Conservation (phyloP, 2,113 vertebrate species). For the Ailurus styani region DNA sequence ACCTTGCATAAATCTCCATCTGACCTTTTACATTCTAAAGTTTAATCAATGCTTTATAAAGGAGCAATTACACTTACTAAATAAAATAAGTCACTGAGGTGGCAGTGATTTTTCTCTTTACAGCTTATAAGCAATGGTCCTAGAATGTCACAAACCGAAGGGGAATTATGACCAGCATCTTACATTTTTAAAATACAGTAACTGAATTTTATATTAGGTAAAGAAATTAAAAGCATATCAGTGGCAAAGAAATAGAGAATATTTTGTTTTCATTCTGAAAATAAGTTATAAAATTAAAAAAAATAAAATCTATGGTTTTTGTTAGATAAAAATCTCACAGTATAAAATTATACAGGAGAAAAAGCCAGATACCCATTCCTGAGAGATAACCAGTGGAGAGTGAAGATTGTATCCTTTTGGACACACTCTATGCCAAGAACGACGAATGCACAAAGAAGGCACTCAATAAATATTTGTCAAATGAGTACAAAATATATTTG, state of each 20-base stretch:
- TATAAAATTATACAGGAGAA: neutral
- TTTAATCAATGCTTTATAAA: conserved; percentile 28
- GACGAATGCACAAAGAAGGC: neutral
- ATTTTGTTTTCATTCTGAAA: neutral
- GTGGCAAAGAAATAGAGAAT: neutral
- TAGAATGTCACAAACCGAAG: neutral
- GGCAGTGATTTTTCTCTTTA: neutral
- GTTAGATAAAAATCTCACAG: neutral
- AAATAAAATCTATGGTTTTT: neutral
- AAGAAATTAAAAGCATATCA: neutral
- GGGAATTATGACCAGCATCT: neutral
- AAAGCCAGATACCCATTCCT: neutral
- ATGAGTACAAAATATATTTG: neutral
- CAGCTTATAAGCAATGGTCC: neutral
- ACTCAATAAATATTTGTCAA: neutral
- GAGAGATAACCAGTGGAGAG: neutral
- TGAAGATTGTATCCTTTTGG: neutral
- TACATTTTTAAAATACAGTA: neutral
- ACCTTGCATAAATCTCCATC: conserved; percentile 45
- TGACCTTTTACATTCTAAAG: conserved; percentile 54
- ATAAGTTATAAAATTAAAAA: neutral
- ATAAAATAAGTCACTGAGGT: conserved; percentile 23
- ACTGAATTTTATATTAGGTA: neutral
- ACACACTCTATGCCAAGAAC: neutral
- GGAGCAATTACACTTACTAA: conserved; percentile 6